Evolutionary conservation across 1,140 invertebrate species (phyloP).

Genomic region (Oryzaephilus surinamensis): DNA sequence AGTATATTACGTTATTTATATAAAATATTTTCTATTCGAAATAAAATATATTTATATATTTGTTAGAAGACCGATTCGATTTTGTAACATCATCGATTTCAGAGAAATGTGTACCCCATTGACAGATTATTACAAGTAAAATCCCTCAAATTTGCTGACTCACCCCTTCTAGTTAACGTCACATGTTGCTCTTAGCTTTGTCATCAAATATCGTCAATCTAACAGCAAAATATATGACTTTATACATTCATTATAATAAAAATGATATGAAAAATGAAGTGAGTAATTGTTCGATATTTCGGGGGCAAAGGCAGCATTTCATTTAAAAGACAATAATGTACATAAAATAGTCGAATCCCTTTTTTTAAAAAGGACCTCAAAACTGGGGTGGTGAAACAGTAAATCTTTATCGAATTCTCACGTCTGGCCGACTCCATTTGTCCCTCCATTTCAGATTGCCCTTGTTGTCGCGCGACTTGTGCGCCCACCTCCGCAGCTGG

Average conservation of each 20-base stretch:
- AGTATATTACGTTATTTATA: constrained; percentile 10
- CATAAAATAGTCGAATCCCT: no score
- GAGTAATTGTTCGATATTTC: no score
- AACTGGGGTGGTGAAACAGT: constrained; percentile 28
- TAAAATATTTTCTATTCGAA: no score
- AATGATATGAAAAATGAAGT: no score
- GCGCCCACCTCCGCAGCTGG: constrained; percentile 20
- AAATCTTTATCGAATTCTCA: constrained; percentile 35
- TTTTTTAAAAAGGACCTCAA: constrained; percentile 7
- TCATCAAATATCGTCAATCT: constrained; percentile 6
- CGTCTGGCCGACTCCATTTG: constrained; percentile 25
- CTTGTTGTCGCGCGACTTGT: constrained; percentile 10
- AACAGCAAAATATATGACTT: no score
- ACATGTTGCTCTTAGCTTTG: constrained; percentile 18
- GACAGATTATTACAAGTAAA: constrained; percentile 32
- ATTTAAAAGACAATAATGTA: no score
- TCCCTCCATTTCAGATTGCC: constrained; percentile 24
- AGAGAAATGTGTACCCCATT: constrained; percentile 22
- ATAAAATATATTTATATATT: neutral
- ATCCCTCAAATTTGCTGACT: constrained; percentile 25
- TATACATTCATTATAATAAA: no score
- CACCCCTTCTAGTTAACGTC: constrained; percentile 30
- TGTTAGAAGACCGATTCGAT: constrained; percentile 7
- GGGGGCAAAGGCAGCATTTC: no score
- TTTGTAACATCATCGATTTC: constrained; percentile 22